These are phyloP conservation scores for Monochamus saltuarius DNA, from an alignment of 1,140 invertebrate genomes.

Conservation along the genomic window DNA sequence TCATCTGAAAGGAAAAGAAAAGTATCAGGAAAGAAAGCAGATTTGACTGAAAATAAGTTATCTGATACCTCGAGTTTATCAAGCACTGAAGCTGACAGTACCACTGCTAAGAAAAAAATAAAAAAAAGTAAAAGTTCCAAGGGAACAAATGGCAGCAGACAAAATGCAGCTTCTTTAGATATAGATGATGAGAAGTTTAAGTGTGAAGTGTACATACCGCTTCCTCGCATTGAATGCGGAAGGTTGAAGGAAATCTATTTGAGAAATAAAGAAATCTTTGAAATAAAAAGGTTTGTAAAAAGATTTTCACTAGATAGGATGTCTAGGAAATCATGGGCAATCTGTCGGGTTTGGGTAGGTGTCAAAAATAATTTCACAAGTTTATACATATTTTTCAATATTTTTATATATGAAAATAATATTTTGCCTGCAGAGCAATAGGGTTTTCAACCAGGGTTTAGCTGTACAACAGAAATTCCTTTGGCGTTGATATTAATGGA, in stretches of 20 bases:
- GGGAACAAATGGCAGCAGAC: conserved; percentile 15
- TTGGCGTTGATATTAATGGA: no score
- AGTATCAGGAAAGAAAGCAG: neutral
- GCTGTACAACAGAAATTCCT: no score
- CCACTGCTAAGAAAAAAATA: conserved; percentile 9
- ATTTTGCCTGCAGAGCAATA: no score
- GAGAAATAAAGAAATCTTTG: conserved; percentile 28
- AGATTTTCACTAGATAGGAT: no score
- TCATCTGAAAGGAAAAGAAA: neutral
- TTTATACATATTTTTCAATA: no score
- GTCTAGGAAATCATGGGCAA: no score
- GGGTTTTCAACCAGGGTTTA: no score
- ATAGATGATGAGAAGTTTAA: conserved; percentile 33
- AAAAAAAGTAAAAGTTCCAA: conserved; percentile 8
- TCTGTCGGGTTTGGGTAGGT: no score
- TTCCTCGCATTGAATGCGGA: conserved; percentile 32
- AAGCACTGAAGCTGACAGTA: conserved; percentile 17
- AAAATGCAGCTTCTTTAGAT: neutral
- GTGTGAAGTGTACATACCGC: conserved; percentile 25
- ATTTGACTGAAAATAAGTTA: neutral
- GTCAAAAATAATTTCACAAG: no score
- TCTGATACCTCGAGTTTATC: neutral
- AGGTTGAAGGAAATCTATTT: conserved; percentile 35
- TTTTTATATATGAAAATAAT: no score
- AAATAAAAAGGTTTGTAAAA: conserved; percentile 34